Evolutionary conservation across 2,888 invertebrate genomes (phyloP), one percentile per base, ranked within the genome.

Genomic region (Macrophya alboannulata): DNA sequence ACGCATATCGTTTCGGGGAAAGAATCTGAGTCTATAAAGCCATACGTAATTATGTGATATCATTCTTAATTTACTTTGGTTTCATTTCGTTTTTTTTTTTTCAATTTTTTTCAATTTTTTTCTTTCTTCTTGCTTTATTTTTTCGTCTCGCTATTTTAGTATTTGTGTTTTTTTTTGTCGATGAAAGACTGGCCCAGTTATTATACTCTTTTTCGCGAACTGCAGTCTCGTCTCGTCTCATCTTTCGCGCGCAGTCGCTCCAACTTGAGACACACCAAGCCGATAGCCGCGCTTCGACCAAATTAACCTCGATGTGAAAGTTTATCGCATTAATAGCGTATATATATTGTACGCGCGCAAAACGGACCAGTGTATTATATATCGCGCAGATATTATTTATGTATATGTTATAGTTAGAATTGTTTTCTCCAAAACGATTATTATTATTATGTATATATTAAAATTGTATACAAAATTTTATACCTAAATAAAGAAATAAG

Each of bases 301-400:
- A 79, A 79, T 79, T 79, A 79, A 77, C 77, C 77, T 77, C 77
- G 77, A 77, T 77, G 77, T 55, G 77, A 79, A 79, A 79, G 79
- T 79, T 79, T 79, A 79, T 79, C 79, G 79, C 79, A 79, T 62
- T 59, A 77, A 68, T 17, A 37, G 6, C 0, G 15, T 68, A 68
- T 68, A 68, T 37, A 31, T 25, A 37, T 68, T 37, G 68, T 68
- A 15, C 37, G 12, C 37, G 37, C 17, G 21, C 4, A 55, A 55
- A 8, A 48, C 48, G 1, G 10, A 8, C 12, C 1, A 1, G 10
- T 48, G 12, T 48, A 48, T 12, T 48, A 12, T 10, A 10, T 48
- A 48, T 48, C 9, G 4, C 12, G 4, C 12, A 48, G 10, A 55
- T 55, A 62, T 4, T 62, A 12, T n/a, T n/a, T 62, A 25, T 21